Base-by-base conservation (phyloP, 2,888 invertebrate species). In the Galeruca laticollis region DNA sequence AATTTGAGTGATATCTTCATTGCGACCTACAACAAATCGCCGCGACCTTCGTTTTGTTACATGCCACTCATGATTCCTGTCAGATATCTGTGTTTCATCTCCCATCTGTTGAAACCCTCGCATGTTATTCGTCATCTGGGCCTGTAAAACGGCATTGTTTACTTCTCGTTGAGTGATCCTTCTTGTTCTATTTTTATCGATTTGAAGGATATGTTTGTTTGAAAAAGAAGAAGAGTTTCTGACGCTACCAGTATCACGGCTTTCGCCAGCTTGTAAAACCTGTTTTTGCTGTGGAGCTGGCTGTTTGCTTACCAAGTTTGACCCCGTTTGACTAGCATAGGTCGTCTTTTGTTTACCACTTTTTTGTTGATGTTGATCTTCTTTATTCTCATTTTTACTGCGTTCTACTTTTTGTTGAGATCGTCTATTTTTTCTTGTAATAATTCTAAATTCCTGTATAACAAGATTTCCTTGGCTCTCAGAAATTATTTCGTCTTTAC, bases 381-480 rank as follows among this genome's bases (percentile, higher is more conserved):
- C 18, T 60, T 60, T 35, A 60, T 37, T 37, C 18, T 60, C 60
- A 33, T 37, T 35, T 60, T 60, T 60, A n/a, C 35, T 37, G 11
- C 60, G 33, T n/a, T n/a, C n/a, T n/a, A n/a, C n/a, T n/a, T n/a
- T n/a, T n/a, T n/a, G n/a, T n/a, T n/a, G n/a, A n/a, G 33, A 35
- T 40, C 15, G 60, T n/a, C n/a, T 60, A 18, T 60, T 60, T 60
- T 60, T 60, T 37, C 40, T 60, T 60, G 60, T 35, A 37, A 60
- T 60, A 60, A 37, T 60, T 60, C 15, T 60, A 37, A 35, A 3
- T 60, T 37, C 15, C 20, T 10, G 60, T 35, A 15, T 37, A 60
- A 60, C 37, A 60, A 60, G 60, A 37, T 60, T 60, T 60, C 60
- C 60, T 60, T 60, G 60, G 60, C 60, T 60, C 37, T 60, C 40